These are phyloP conservation scores for Sebastes minor DNA, from an alignment of 2,797 vertebrate species.

Conservation along the genomic window DNA sequence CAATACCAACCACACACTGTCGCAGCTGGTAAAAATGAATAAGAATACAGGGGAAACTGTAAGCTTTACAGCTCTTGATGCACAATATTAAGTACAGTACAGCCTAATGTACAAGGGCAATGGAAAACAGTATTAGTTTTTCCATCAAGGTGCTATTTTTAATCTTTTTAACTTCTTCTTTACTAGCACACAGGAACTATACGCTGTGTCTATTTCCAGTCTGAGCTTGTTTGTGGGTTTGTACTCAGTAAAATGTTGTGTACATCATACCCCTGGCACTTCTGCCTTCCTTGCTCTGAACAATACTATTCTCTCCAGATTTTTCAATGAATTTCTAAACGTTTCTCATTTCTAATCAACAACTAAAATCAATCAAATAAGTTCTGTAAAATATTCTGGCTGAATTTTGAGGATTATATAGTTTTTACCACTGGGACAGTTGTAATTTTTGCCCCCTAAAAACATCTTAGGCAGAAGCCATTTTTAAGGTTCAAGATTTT, in stretches of 20 bases:
- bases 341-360: neutral
- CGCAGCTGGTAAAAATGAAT: constrained; percentile 29
- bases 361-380: neutral
- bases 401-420: neutral
- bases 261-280: neutral
- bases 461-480: neutral
- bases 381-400: neutral
- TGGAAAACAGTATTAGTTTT: constrained; percentile 23
- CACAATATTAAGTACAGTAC: constrained; percentile 31
- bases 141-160: constrained; percentile 6
- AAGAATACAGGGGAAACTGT: constrained; percentile 25
- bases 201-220: neutral
- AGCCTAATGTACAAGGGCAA: constrained; percentile 25
- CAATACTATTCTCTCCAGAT: neutral
- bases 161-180: neutral
- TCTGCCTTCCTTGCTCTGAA: neutral
- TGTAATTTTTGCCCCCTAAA: neutral
- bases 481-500: neutral
- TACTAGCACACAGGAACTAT: neutral
- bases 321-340: neutral
- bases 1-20: neutral
- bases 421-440: neutral
- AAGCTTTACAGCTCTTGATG: constrained; percentile 28
- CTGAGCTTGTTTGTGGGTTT: neutral
- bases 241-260: neutral